These are phyloP conservation scores for cattle (Bos taurus) DNA, from an alignment of 2,113 vertebrate genomes.

Conservation along the genomic window DNA sequence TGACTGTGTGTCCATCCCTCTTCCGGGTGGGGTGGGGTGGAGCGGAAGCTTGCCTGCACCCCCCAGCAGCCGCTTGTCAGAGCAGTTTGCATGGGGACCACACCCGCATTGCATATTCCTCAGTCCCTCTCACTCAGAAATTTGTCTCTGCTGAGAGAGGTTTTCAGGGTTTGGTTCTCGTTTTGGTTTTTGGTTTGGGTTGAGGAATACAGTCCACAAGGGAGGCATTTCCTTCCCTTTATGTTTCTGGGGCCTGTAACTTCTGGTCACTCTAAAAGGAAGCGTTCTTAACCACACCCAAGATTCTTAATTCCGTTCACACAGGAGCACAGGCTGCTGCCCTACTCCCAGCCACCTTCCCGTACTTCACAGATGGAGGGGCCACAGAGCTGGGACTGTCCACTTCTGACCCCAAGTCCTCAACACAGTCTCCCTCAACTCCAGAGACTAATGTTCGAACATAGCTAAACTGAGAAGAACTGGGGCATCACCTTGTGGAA, in stretches of 20 bases:
- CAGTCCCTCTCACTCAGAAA: neutral
- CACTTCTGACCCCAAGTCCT: neutral
- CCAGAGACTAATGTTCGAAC: neutral
- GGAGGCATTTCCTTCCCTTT: neutral
- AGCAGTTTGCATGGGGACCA: neutral
- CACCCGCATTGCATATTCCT: neutral
- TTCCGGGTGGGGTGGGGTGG: neutral
- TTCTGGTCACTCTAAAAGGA: neutral
- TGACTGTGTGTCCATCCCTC: neutral
- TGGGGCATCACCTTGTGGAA: neutral
- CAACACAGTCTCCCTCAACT: neutral
- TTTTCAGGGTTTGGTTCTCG: neutral
- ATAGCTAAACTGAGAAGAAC: neutral
- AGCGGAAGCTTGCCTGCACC: neutral
- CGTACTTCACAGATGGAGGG: neutral
- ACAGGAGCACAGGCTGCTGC: neutral
- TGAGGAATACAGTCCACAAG: neutral
- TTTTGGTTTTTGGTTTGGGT: constrained; percentile 12
- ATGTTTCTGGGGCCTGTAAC: neutral
- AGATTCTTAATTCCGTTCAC: neutral
- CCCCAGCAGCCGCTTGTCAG: neutral
- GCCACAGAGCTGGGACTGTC: neutral
- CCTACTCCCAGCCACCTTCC: neutral
- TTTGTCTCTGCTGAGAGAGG: neutral
- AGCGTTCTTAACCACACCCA: neutral